Conservation (phyloP, 2,113 vertebrate genomes). For the Brachypteracias leptosomus region DNA sequence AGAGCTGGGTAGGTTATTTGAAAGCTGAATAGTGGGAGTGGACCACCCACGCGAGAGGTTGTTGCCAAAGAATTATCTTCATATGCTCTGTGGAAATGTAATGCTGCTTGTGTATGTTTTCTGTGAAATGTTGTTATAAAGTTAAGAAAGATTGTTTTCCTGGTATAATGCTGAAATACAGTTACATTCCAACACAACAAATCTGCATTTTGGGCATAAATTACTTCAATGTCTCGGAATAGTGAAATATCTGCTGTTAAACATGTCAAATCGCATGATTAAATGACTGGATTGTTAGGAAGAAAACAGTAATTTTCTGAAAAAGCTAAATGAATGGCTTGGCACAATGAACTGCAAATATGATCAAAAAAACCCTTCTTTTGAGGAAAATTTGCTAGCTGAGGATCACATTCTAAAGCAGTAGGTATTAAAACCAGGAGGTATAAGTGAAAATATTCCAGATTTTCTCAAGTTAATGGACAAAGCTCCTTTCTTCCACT, state of each 20-base stretch:
- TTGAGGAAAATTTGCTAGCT: neutral
- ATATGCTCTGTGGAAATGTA: neutral
- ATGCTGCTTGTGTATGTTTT: neutral
- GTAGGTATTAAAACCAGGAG: neutral
- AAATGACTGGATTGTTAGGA: conserved; percentile 36
- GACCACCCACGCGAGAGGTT: neutral
- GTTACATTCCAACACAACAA: neutral
- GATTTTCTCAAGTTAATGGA: neutral
- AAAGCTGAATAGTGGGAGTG: neutral
- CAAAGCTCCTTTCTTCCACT: neutral
- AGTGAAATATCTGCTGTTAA: conserved; percentile 34
- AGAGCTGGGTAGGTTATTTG: neutral
- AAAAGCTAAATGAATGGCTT: conserved; percentile 28
- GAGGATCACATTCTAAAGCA: neutral
- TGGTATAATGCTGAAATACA: neutral
- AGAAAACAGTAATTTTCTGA: conserved; percentile 56
- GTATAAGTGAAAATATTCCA: neutral
- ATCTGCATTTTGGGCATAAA: conserved; percentile 52
- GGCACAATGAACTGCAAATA: conserved; percentile 28
- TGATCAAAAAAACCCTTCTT: neutral
- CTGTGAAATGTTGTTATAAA: neutral
- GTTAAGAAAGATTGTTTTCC: conserved; percentile 10
- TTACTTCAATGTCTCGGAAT: neutral
- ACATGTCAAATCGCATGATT: conserved; percentile 51
- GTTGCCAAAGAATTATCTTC: conserved; percentile 5